A percentile compares a stretch with the other conserved stretches of the same genome.
Conservation (phyloP, 2,888 invertebrate genomes). For the Brenthis ino region DNA sequence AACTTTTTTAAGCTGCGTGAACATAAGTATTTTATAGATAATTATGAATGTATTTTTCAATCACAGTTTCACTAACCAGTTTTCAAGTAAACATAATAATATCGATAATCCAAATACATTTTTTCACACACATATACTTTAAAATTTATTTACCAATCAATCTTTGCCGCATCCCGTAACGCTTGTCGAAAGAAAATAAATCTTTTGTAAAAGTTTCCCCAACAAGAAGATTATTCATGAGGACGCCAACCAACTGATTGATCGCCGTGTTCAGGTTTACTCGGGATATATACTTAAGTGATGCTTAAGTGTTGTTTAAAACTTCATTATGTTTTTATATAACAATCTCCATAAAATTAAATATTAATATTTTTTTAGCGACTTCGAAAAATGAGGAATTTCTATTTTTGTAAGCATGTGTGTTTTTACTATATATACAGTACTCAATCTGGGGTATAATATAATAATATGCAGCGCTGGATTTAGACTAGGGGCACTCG, state of each 20-base stretch:
- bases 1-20: no score
- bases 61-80: background rate
- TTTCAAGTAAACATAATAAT: background rate
- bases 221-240: slow-evolving; percentile 33
- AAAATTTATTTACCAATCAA: slow-evolving; percentile 28
- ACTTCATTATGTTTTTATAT: slow-evolving; percentile 23
- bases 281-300: slow-evolving; percentile 21
- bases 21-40: no score
- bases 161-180: slow-evolving; percentile 28
- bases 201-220: slow-evolving; percentile 34
- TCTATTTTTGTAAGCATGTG: no score
- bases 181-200: slow-evolving; percentile 30
- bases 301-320: slow-evolving; percentile 28
- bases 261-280: slow-evolving; percentile 27
- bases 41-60: background rate
- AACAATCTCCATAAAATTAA: slow-evolving; percentile 19
- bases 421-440: no score
- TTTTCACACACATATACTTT: slow-evolving; percentile 13
- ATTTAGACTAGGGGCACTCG: no score
- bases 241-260: slow-evolving; percentile 31
- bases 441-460: no score
- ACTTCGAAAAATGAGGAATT: background rate
- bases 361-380: slow-evolving; percentile 8
- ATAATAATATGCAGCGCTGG: no score
- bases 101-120: slow-evolving; percentile 3